phyloP scores from a whole-genome alignment of 2,888 invertebrate genomes.

The Bruchidius siliquastri region DNA sequence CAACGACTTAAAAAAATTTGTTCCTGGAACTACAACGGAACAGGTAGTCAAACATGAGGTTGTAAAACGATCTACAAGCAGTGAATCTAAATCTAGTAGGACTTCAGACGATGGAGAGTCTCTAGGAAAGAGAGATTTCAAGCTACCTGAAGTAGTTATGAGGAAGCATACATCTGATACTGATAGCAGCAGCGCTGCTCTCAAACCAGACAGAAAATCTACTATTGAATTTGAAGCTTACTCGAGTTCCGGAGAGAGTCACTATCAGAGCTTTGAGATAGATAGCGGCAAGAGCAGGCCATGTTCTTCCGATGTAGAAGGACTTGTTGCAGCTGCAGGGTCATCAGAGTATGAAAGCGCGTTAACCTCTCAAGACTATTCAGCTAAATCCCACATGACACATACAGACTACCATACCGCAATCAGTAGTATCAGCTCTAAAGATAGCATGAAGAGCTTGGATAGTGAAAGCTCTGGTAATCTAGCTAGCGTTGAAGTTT shows the following conservation, averaged over 20 bases:
- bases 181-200: slow-evolving; percentile 41
- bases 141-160: slow-evolving; percentile 36
- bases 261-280: slow-evolving; percentile 83
- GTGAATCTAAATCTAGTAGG: slow-evolving; percentile 48
- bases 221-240: slow-evolving; percentile 74
- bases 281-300: slow-evolving; percentile 70
- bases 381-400: slow-evolving; percentile 60
- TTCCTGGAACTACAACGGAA: slow-evolving; percentile 20
- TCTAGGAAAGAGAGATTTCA: slow-evolving; percentile 31
- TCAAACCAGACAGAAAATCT: slow-evolving; percentile 62
- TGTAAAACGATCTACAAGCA: slow-evolving; percentile 44
- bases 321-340: slow-evolving; percentile 69
- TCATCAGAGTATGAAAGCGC: slow-evolving; percentile 86
- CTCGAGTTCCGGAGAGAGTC: slow-evolving; percentile 85
- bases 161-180: slow-evolving; percentile 42
- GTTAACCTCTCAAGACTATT: slow-evolving; percentile 72
- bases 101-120: background rate
- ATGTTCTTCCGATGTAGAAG: slow-evolving; percentile 81
- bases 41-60: slow-evolving; percentile 27
- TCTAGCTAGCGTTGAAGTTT: slow-evolving; percentile 83
- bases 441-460: slow-evolving; percentile 84
- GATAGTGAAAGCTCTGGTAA: slow-evolving; percentile 88
- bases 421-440: slow-evolving; percentile 79
- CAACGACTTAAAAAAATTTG: slow-evolving; percentile 24
- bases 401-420: slow-evolving; percentile 79